Evolutionary conservation across 2,797 vertebrate species (phyloP).

Genomic region (Acrossocheilus fasciatus): DNA sequence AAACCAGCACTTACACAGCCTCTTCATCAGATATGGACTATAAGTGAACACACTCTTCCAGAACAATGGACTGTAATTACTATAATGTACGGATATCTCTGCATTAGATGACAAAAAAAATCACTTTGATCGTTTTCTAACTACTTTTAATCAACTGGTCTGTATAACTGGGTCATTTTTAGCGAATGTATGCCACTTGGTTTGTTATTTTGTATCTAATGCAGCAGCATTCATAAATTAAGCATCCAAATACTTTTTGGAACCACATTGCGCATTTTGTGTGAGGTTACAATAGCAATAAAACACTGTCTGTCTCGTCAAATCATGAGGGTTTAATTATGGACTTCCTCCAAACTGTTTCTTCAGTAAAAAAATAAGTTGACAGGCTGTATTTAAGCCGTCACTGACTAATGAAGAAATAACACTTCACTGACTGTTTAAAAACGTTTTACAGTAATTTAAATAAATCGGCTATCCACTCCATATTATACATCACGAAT

Average conservation of each 20-base stretch:
- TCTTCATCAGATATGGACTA: not conserved
- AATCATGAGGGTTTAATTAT: conserved; percentile 18
- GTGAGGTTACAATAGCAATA: not conserved
- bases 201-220: not conserved
- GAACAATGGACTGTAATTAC: not conserved
- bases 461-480: not conserved
- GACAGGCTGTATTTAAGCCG: not conserved
- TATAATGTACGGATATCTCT: not conserved
- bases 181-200: not conserved
- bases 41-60: not conserved
- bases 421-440: not conserved
- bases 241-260: not conserved
- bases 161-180: not conserved
- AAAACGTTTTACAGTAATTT: not conserved
- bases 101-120: not conserved
- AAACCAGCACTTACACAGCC: not conserved
- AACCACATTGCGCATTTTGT: not conserved
- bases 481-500: conserved; percentile 59
- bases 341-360: not conserved
- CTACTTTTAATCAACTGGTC: not conserved
- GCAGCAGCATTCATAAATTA: not conserved
- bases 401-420: conserved; percentile 11
- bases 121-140: not conserved
- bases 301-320: not conserved
- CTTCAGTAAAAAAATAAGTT: not conserved